Base-by-base conservation (phyloP, 2,113 vertebrate genomes). In the Echinops telfairi region DNA sequence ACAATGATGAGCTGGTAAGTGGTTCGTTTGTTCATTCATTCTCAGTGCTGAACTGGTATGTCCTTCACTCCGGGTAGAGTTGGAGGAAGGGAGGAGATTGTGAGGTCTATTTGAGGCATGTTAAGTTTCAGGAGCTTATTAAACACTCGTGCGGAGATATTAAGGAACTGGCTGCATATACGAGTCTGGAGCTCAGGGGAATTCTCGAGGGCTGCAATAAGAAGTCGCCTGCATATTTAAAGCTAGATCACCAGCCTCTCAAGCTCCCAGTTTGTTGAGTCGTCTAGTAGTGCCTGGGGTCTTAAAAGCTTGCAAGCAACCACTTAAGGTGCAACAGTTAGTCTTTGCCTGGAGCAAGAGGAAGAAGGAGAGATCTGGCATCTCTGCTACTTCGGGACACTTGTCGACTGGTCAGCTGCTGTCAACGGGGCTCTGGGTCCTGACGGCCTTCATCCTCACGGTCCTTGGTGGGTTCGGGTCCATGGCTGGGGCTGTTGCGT, bases 111-210 rank as follows among this genome's bases (percentile, higher is more conserved):
- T 70, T 5, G 36, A 75, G 7, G 70, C 15, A 2, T 0, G 25
- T 3, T 20, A n/a, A 27, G 43, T 43, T 3, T 2, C 0, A 71
- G 3, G 22, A 57, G n/a, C 27, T 62, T 53, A 4, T 0, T 6
- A 43, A 64, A 33, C 57, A 40, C 6, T 33, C 16, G 70, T 16
- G 27, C 14, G 19, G 38, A 80, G 78, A 29, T 2, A 23, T 0
- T 11, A 22, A 36, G 4, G 68, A 62, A 22, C 31, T 0, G 1
- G 66, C 0, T 36, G 58, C 36, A 10, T 60, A 11, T 0, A 2
- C 0, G 14, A 43, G 22, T 70, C 64, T n/a, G 1, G 27, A 73
- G 90, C 29, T 66, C 81, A 58, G 2, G 29, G 29, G 81, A 58
- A 29, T 17, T 47, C 3, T 0, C 22, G 76, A 58, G 57, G 82